These are phyloP conservation scores for Fistularia commersonii DNA, from an alignment of 2,797 vertebrate genomes.

Conservation along the genomic window DNA sequence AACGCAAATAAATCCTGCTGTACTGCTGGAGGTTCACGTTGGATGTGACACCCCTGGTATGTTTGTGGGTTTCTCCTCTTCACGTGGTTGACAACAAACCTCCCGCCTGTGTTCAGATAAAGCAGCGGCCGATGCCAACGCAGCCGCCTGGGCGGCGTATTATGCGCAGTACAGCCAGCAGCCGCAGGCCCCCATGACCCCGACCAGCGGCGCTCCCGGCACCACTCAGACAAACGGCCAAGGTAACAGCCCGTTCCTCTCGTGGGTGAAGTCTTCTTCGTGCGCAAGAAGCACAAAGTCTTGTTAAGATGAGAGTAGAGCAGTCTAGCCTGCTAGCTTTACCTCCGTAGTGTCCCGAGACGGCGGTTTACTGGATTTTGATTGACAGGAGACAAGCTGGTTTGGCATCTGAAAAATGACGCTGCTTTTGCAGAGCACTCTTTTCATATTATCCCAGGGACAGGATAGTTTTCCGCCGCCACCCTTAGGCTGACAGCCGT, in stretches of 20 bases:
- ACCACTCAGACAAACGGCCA: constrained; percentile 93
- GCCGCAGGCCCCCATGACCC: constrained; percentile 94
- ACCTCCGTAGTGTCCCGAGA: constrained; percentile 20
- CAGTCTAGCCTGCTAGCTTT: constrained; percentile 35
- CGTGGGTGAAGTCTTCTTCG: neutral
- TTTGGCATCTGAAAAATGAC: constrained; percentile 24
- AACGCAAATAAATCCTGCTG: too few relatives aligned
- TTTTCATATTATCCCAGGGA: constrained; percentile 30
- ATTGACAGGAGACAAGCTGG: constrained; percentile 25
- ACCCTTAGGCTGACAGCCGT: constrained; percentile 49
- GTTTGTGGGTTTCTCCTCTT: neutral
- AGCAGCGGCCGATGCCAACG: constrained; percentile 95
- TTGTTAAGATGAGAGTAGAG: constrained; percentile 20
- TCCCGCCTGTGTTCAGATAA: constrained; percentile 85
- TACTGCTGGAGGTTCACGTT: too few relatives aligned
- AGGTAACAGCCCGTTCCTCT: constrained; percentile 74
- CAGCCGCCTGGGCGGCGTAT: constrained; percentile 98
- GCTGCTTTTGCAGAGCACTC: constrained; percentile 37
- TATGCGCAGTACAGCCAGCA: constrained; percentile 98
- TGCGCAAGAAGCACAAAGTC: neutral
- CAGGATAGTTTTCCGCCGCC: constrained; percentile 52
- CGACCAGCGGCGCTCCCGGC: constrained; percentile 86
- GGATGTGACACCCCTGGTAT: too few relatives aligned
- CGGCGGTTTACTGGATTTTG: constrained; percentile 23
- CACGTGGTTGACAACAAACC: too few relatives aligned